Base-by-base conservation (phyloP, 2,888 invertebrate genomes). In the Drepana falcataria region DNA sequence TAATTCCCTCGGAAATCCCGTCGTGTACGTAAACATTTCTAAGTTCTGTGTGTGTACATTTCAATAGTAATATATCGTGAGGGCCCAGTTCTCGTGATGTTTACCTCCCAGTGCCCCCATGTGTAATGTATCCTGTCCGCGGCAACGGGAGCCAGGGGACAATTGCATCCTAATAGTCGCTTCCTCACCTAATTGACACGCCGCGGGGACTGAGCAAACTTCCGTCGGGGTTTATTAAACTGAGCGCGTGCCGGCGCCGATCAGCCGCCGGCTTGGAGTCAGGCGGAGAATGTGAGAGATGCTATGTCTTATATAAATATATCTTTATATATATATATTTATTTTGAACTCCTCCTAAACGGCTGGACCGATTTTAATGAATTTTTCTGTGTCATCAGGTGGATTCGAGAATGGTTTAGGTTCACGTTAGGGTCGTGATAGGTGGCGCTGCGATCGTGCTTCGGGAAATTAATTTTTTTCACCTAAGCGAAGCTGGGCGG, bases 91-190 rank as follows among this genome's bases (percentile, higher is more conserved):
- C 44, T 9, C 7, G 44, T 44, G 9, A 44, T 9, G 9, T 44
- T 44, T 44, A 9, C 44, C 44, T 44, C 9, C 44, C 44, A 44
- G 9, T 44, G 6, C 6, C 44, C 44, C 44, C 2, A 44, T 44
- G 6, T 44, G 44, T 44, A 44, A 9, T 9, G 9, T 44, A 44
- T 44, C 44, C 44, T 44, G 44, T 44, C 44, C 44, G 44, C 9
- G 9, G 44, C 44, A 5, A 44, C 44, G 44, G 44, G 7, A 9
- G 9, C 9, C 9, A 44, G 44, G 21, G 37, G n/a, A 49, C 49
- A 52, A 52, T 47, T 52, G 48, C 47, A 48, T 52, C 37, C 52
- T 52, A 54, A 54, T 54, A 53, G 52, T 49, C 7, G 51, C 34
- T 51, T 51, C 49, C 49, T 40, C n/a, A 48, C 48, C 37, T 48